phyloP scores from a whole-genome alignment of 2,888 invertebrate species.

The Orgyia antiqua region DNA sequence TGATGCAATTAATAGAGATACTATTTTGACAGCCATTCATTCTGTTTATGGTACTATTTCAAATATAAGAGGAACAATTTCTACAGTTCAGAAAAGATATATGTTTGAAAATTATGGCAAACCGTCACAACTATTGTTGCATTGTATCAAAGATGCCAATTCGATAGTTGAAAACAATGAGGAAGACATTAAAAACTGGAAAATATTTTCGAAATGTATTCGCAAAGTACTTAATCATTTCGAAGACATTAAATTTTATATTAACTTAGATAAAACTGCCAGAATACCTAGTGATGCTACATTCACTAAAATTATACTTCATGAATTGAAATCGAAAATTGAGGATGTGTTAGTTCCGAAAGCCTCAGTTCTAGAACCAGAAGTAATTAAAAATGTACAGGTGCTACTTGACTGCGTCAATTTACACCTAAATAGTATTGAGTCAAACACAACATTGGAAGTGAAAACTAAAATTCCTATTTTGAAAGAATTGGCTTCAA shows the following conservation, averaged over 20 bases:
- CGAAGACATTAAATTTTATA: conserved; percentile 69
- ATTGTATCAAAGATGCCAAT: conserved; percentile 48
- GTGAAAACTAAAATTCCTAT: conserved; percentile 67
- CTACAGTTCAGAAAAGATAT: conserved; percentile 60
- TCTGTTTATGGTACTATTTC: conserved; percentile 73
- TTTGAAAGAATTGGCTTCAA: conserved; percentile 43
- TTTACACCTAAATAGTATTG: conserved; percentile 32
- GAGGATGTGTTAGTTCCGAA: conserved; percentile 29
- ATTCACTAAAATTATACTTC: conserved; percentile 59
- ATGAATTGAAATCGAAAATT: conserved; percentile 44
- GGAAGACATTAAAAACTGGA: conserved; percentile 33
- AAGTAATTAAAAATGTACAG: conserved; percentile 20
- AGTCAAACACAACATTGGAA: conserved; percentile 44
- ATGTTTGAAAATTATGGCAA: conserved; percentile 66
- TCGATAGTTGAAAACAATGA: conserved; percentile 26
- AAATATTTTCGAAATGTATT: conserved; percentile 45
- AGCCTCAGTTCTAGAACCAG: conserved; percentile 20
- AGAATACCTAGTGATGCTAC: conserved; percentile 61
- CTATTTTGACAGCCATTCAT: conserved; percentile 64
- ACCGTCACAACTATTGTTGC: conserved; percentile 51
- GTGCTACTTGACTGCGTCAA: conserved; percentile 30
- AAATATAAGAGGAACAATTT: conserved; percentile 72
- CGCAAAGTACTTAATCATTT: conserved; percentile 63
- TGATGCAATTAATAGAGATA: conserved; percentile 41
- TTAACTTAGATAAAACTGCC: conserved; percentile 69